These are phyloP conservation scores for Pedionomus torquatus DNA, from an alignment of 2,113 vertebrate genomes.

Conservation along the genomic window DNA sequence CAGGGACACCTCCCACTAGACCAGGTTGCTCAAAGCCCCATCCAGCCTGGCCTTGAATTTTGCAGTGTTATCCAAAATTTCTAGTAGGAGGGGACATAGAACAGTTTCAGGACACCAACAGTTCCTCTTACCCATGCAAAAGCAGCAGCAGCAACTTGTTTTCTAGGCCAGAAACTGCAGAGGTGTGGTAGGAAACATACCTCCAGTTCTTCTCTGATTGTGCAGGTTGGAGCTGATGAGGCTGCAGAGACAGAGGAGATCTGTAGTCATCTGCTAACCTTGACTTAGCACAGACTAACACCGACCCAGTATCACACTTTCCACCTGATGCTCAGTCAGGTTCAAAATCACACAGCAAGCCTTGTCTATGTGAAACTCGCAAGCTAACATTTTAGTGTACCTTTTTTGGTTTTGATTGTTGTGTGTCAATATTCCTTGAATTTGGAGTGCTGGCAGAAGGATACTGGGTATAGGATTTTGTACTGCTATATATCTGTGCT, in stretches of 20 bases:
- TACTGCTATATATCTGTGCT: neutral
- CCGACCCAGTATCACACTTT: neutral
- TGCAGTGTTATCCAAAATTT: neutral
- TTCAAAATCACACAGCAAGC: neutral
- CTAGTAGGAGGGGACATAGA: neutral
- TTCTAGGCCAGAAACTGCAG: neutral
- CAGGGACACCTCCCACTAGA: no score
- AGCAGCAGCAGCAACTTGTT: neutral
- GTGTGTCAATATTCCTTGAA: neutral
- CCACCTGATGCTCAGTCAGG: neutral
- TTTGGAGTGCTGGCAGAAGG: neutral
- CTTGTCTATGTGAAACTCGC: neutral
- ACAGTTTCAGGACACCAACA: neutral
- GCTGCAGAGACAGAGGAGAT: neutral
- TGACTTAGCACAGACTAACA: neutral
- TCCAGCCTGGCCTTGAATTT: no score
- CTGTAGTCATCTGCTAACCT: neutral
- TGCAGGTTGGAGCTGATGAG: neutral
- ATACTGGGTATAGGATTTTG: neutral
- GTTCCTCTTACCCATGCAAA: neutral
- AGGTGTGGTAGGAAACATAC: neutral
- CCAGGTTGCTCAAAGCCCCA: no score
- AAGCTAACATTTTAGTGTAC: neutral
- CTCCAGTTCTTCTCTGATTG: neutral
- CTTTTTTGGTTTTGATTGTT: accelerated